Base-by-base conservation (phyloP, 2,113 vertebrate genomes). In the Hippocampus mohnikei region DNA sequence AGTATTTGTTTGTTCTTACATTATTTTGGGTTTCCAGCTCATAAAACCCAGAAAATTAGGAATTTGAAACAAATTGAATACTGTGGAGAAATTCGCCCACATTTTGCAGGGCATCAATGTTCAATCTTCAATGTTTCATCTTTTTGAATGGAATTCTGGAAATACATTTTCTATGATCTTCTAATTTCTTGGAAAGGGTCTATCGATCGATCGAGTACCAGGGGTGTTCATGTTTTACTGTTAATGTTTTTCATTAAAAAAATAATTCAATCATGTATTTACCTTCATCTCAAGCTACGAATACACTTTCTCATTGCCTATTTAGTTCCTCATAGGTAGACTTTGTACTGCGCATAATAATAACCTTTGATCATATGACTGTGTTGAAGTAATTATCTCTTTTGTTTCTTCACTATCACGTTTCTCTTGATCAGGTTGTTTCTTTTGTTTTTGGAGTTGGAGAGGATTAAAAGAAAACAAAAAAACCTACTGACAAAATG, bases 241-340 rank as follows among this genome's bases (percentile, higher is more conserved):
- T 25, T 13, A 9, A 25, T 13, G 27, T 4, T 25, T 58, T 58
- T 23, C 21, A 16, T 88, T 3, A 5, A 33, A 33, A 33, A 33
- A 33, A 33, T 4, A 29, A 29, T 77, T 71, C 70, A 71, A 77
- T 18, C 52, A 80, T 86, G 82, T 77, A 72, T 62, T 72, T 69
- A 66, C 66, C 68, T 80, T 84, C 83, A 82, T 79, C 75, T 84
- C 81, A 63, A 74, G 61, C 77, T 85, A 91, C 86, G 84, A 85
- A 86, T 88, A 85, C 6, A 27, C 33, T 90, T 85, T 86, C 70
- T 25, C 82, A 69, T 81, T 76, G 86, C 81, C 83, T 79, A 87
- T 79, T 76, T 80, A 69, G 85, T 85, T 86, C 75, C 77, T 82
- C 70, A 87, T 76, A 12, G 25, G 55, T 11, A 88, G 88, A 87